Evolutionary conservation across 1,140 invertebrate genomes (phyloP).

Genomic region (Aleiodes sp.): DNA sequence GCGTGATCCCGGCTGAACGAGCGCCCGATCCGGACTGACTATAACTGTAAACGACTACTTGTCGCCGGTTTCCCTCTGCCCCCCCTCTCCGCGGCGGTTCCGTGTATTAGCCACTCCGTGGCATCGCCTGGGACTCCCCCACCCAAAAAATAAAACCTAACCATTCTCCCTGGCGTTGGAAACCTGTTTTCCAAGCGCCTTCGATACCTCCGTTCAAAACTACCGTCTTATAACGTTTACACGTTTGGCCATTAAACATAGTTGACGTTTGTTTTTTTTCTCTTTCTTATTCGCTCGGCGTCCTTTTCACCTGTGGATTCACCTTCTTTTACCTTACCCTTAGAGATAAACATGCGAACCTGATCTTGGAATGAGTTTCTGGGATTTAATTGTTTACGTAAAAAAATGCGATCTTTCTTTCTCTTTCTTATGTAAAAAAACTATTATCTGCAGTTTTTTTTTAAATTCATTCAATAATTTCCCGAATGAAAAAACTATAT

Average conservation of each 20-base stretch:
- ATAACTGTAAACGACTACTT: conserved; percentile 68
- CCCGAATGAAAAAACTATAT: too few relatives aligned
- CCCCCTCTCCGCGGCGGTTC: conserved; percentile 40
- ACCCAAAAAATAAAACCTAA: not conserved
- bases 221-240: conserved; percentile 5
- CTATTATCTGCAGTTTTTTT: too few relatives aligned
- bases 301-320: not conserved
- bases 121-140: not conserved
- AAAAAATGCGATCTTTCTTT: too few relatives aligned
- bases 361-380: too few relatives aligned
- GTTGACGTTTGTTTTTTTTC: not conserved
- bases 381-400: too few relatives aligned
- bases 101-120: conserved; percentile 13
- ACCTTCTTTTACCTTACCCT: not conserved
- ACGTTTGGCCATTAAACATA: not conserved
- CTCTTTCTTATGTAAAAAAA: too few relatives aligned
- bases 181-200: conserved; percentile 11
- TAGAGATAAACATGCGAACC: not conserved
- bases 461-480: too few relatives aligned
- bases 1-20: conserved; percentile 60
- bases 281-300: not conserved
- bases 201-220: conserved; percentile 6
- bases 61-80: conserved; percentile 55
- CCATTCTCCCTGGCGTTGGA: conserved; percentile 3
- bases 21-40: conserved; percentile 66